Evolutionary conservation across 92 coral and sea anemone species (phyloP).

Genomic region (Ricordea florida): DNA sequence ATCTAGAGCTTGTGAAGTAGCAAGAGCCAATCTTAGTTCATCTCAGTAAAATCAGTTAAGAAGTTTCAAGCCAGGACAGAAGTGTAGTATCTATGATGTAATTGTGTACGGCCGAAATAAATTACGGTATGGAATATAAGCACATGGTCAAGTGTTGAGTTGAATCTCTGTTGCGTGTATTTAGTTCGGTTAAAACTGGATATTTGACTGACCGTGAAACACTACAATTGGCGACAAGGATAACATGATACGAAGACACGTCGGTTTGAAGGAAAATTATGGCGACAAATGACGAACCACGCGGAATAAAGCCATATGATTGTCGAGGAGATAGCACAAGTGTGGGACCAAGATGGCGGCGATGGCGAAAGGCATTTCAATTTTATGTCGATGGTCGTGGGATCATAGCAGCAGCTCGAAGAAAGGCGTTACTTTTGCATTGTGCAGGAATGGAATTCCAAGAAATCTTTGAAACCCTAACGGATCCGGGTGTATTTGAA

Average conservation of each 20-base stretch:
- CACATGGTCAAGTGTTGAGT: no score
- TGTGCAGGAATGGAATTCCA: conserved; percentile 3
- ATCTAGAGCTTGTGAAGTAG: no score
- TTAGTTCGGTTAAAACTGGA: no score
- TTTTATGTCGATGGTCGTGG: conserved; percentile 18
- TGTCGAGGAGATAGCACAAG: conserved; percentile 44
- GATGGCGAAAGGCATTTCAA: conserved; percentile 58
- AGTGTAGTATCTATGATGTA: no score
- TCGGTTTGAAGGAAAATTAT: not conserved
- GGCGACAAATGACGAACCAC: conserved; percentile 7
- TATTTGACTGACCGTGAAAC: no score
- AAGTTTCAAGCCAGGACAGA: no score
- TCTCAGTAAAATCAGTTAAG: no score
- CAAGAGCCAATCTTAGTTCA: no score
- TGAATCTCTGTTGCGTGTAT: no score
- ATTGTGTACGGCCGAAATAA: no score
- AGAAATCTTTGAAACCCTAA: conserved; percentile 4
- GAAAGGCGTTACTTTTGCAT: not conserved
- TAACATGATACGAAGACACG: not conserved
- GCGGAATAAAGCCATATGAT: conserved; percentile 20
- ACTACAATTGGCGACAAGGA: conserved; percentile 43
- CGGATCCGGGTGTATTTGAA: not conserved
- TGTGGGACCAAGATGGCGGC: conserved; percentile 53
- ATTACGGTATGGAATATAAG: no score
- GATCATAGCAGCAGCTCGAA: conserved; percentile 12